phyloP scores from a whole-genome alignment of 2,888 invertebrate species.

The Hesperia comma region DNA sequence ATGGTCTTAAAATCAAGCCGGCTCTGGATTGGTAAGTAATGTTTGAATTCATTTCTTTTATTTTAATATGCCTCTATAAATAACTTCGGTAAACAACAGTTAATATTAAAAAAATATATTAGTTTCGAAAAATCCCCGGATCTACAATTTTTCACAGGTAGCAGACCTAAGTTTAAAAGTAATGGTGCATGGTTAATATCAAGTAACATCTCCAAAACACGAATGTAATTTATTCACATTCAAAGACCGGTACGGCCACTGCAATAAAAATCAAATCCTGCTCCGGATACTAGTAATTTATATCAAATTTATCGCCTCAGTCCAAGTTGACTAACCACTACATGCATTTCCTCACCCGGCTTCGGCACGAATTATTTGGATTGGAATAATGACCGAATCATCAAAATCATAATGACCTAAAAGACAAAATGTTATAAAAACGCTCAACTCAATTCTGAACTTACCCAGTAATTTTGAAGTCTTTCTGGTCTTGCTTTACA shows the following conservation, averaged over 20 bases:
- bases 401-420: neutral
- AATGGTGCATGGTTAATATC: neutral
- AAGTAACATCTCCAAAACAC: neutral
- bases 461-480: constrained; percentile 3
- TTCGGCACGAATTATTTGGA: neutral
- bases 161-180: too few relatives aligned
- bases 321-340: neutral
- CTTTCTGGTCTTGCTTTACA: neutral
- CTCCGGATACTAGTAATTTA: constrained; percentile 60
- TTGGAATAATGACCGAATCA: neutral
- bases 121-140: too few relatives aligned
- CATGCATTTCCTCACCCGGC: neutral
- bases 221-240: constrained; percentile 1
- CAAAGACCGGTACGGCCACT: neutral
- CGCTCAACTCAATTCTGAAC: neutral
- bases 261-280: neutral
- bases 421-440: neutral
- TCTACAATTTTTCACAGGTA: too few relatives aligned
- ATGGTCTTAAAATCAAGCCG: too few relatives aligned
- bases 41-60: too few relatives aligned
- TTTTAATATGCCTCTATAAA: too few relatives aligned
- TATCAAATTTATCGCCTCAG: constrained; percentile 48
- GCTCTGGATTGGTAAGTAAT: too few relatives aligned
- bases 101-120: too few relatives aligned
- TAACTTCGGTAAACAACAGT: too few relatives aligned